Conservation (phyloP, 2,888 invertebrate genomes). For the Crossocerus cetratus region DNA sequence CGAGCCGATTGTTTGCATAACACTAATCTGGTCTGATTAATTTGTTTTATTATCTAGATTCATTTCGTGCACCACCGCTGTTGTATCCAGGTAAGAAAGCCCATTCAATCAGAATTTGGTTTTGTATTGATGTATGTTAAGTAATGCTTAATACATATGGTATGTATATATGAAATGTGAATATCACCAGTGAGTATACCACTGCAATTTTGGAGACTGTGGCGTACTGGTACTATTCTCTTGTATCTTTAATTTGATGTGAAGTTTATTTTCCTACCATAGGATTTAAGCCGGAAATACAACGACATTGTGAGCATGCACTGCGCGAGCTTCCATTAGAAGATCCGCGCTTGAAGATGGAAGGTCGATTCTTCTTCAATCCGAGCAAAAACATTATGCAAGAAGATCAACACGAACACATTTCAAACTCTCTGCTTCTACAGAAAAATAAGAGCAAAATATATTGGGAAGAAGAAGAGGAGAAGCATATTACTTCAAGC, state of each 20-base stretch:
- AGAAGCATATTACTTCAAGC: conserved; percentile 30
- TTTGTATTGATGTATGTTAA: not conserved
- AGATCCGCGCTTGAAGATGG: conserved; percentile 73
- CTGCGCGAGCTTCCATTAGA: conserved; percentile 71
- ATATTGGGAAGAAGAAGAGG: conserved; percentile 67
- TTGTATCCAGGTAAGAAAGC: conserved; percentile 73
- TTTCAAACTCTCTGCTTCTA: conserved; percentile 71
- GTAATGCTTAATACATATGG: not conserved
- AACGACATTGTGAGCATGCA: conserved; percentile 72
- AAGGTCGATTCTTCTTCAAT: conserved; percentile 74
- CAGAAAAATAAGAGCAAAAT: conserved; percentile 66
- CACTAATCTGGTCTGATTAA: conserved; percentile 18
- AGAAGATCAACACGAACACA: conserved; percentile 42
- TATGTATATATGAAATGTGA: not conserved
- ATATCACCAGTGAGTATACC: not conserved
- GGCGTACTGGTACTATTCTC: not conserved
- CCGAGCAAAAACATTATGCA: conserved; percentile 59
- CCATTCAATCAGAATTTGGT: not conserved
- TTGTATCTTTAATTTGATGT: conserved; percentile 25
- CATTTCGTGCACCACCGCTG: conserved; percentile 64
- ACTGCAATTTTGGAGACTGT: not conserved
- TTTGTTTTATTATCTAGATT: conserved; percentile 63
- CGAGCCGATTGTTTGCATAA: not conserved
- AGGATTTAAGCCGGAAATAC: conserved; percentile 75
- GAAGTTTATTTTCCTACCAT: conserved; percentile 28